A percentile compares a stretch with the other conserved stretches of the same genome.
Conservation (phyloP, 2,797 vertebrate genomes). For the Acestrorhynchus altus region DNA sequence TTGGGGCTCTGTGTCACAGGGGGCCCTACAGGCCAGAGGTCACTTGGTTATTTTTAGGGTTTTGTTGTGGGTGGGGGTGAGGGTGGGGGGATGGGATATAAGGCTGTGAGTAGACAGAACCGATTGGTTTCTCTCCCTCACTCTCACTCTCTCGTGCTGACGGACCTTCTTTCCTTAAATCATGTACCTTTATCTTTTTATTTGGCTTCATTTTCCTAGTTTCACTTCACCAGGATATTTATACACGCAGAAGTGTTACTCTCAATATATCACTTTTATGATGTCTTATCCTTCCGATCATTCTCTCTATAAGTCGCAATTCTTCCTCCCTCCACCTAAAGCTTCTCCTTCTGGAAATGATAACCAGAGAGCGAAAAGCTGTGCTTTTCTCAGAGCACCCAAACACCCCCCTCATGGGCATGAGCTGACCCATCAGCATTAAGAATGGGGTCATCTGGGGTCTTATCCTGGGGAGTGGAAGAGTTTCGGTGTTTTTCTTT, state of each 20-base stretch:
- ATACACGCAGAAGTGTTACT: no score
- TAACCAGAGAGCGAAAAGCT: not conserved
- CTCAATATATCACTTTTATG: no score
- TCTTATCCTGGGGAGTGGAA: constrained; percentile 4
- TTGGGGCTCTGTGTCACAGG: constrained; percentile 13
- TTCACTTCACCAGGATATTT: not conserved
- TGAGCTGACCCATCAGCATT: not conserved
- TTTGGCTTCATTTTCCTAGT: not conserved
- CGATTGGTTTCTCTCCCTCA: not conserved
- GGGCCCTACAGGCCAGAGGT: constrained; percentile 30
- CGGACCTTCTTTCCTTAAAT: not conserved
- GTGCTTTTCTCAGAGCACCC: not conserved
- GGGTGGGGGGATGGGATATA: not conserved
- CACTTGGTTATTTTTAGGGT: constrained; percentile 42
- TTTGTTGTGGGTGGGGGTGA: constrained; percentile 22
- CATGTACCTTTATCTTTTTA: not conserved
- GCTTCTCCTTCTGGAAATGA: not conserved
- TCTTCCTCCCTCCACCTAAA: not conserved
- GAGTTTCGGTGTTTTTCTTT: not conserved
- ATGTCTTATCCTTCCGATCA: not conserved
- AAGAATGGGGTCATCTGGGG: constrained; percentile 29
- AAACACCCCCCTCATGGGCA: not conserved
- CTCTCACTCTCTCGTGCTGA: no score
- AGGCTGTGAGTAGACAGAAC: constrained; percentile 26
- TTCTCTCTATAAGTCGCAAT: not conserved